These are phyloP conservation scores for Agrypnus murinus DNA, from an alignment of 2,888 invertebrate genomes.

Conservation along the genomic window DNA sequence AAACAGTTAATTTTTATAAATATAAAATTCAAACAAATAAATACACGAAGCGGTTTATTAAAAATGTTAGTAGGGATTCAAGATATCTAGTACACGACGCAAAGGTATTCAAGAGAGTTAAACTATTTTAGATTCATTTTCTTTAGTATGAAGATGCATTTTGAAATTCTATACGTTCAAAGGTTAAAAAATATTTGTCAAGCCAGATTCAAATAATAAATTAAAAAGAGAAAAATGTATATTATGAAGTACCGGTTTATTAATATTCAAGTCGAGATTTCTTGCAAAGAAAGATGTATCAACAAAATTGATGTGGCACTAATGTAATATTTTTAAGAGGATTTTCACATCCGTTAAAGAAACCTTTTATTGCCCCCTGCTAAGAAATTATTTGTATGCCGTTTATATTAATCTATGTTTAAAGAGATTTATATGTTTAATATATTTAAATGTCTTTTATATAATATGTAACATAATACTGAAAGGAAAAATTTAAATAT, in stretches of 20 bases:
- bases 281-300: neutral
- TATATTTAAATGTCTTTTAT: neutral
- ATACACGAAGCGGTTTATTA: too few relatives aligned
- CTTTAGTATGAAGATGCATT: too few relatives aligned
- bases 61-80: too few relatives aligned
- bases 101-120: too few relatives aligned
- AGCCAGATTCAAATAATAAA: conserved; percentile 1
- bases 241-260: conserved; percentile 3
- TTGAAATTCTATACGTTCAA: too few relatives aligned
- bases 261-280: neutral
- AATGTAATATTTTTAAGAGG: neutral
- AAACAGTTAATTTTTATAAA: too few relatives aligned
- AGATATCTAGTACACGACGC: too few relatives aligned
- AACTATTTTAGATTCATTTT: too few relatives aligned
- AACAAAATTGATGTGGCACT: conserved; percentile 6
- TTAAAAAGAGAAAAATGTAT: too few relatives aligned
- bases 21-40: too few relatives aligned
- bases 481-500: too few relatives aligned
- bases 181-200: conserved; percentile 2
- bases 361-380: neutral
- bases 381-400: neutral
- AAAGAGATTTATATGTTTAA: neutral
- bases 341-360: neutral
- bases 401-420: conserved; percentile 1
- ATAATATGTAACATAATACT: neutral